Base-by-base conservation (phyloP, 2,797 vertebrate genomes). In the Paguma larvata region DNA sequence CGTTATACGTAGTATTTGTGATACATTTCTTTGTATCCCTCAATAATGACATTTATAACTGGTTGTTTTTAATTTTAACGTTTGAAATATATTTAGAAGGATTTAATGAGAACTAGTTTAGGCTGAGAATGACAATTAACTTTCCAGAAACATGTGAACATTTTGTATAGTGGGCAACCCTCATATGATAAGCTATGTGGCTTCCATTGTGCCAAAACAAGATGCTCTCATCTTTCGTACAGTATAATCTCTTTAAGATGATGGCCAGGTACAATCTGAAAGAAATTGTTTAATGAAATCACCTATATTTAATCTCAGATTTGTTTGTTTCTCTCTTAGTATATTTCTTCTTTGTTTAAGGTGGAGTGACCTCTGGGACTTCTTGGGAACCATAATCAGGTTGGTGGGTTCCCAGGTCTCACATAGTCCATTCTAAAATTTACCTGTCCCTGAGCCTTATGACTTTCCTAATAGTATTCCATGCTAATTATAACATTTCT, bases 71-170 rank as follows among this genome's bases (percentile, higher is more conserved):
- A 5, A 82, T 48, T 75, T 92, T 82, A 73, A 91, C 12, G 10
- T 82, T 72, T 62, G 48, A 89, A 88, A 77, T 10, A 72, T 5
- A 89, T 95, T 68, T 75, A 21, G 68, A 73, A 27, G 30, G 21
- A 78, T 89, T 70, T 89, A 86, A 32, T 68, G 41, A 78, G 85
- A 95, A 72, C 16, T 67, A 72, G 12, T 67, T 78, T 32, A 86
- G 41, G 44, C 38, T 82, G 27, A 92, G 12, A 48, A 25, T 15
- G 77, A 41, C 6, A 89, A 44, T 48, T 91, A 67, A 41, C 16
- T 85, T 78, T 82, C n/a, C 12, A 83, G 53, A 82, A 90, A 67
- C 0, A 5, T 63, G 41, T 51, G 18, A 73, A 75, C 16, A 84
- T 79, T 79, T 85, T 84, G 23, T 79, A 44, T 25, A 75, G 30